Evolutionary conservation across 2,113 vertebrate species (phyloP).

Genomic region (Fukomys damarensis): DNA sequence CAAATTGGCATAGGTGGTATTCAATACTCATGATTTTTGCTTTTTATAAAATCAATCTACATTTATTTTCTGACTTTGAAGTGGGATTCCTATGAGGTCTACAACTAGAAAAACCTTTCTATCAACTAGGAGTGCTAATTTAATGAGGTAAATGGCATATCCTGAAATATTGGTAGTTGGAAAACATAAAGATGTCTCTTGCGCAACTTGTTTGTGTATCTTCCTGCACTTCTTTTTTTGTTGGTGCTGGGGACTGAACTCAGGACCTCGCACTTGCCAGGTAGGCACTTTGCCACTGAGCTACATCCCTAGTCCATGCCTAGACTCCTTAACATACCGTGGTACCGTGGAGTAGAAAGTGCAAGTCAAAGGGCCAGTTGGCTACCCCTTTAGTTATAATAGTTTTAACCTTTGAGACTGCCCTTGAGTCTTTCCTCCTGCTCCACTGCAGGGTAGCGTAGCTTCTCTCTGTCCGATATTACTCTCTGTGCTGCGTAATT

Average conservation of each 20-base stretch:
- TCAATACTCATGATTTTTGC: neutral
- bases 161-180: neutral
- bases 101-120: neutral
- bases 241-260: no score
- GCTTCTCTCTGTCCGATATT: neutral
- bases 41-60: neutral
- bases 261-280: no score
- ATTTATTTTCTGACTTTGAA: conserved; percentile 37
- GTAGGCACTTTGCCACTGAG: no score
- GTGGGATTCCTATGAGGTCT: neutral
- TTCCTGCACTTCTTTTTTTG: neutral
- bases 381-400: neutral
- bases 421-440: neutral
- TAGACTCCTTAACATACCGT: neutral
- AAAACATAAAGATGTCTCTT: neutral
- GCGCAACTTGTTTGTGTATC: neutral
- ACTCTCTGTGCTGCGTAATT: neutral
- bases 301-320: no score
- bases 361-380: neutral
- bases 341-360: neutral
- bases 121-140: neutral
- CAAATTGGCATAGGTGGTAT: neutral
- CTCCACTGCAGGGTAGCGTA: no score
- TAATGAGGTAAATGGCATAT: neutral
- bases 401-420: neutral